phyloP scores from a whole-genome alignment of 2,113 vertebrate species.

The Phyllopteryx taeniolatus region DNA sequence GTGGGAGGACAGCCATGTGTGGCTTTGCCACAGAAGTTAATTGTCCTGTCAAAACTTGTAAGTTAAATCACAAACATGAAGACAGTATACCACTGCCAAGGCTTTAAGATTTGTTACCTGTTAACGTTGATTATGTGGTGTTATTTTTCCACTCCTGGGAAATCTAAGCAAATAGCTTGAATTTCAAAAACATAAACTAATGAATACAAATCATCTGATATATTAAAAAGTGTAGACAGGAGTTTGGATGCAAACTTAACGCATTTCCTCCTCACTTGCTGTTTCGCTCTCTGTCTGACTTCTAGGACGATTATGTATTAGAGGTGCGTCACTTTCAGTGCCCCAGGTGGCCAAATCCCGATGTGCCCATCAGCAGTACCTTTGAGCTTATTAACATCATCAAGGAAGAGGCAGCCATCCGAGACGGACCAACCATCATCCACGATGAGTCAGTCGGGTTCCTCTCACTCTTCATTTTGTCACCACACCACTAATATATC shows the following conservation, averaged over 20 bases:
- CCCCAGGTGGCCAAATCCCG: conserved; percentile 94
- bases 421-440: conserved; percentile 91
- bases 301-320: conserved; percentile 91
- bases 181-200: not conserved
- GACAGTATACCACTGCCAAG: too few species aligned
- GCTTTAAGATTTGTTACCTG: not conserved
- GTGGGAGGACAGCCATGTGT: too few species aligned
- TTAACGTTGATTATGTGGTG: not conserved
- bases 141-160: not conserved
- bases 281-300: not conserved
- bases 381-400: conserved; percentile 95
- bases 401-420: conserved; percentile 88
- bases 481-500: not conserved
- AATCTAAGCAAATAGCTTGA: not conserved
- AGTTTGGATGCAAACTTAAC: not conserved
- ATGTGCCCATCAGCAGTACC: conserved; percentile 88
- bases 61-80: too few species aligned
- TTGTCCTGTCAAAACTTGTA: too few species aligned
- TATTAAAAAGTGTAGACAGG: not conserved
- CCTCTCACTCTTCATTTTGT: not conserved
- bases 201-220: not conserved
- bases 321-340: conserved; percentile 96
- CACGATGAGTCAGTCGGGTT: conserved; percentile 86
- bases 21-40: too few species aligned
- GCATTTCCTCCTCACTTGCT: conserved; percentile 22